These are phyloP conservation scores for Liparis tanakae DNA, from an alignment of 2,797 vertebrate species.

Conservation along the genomic window DNA sequence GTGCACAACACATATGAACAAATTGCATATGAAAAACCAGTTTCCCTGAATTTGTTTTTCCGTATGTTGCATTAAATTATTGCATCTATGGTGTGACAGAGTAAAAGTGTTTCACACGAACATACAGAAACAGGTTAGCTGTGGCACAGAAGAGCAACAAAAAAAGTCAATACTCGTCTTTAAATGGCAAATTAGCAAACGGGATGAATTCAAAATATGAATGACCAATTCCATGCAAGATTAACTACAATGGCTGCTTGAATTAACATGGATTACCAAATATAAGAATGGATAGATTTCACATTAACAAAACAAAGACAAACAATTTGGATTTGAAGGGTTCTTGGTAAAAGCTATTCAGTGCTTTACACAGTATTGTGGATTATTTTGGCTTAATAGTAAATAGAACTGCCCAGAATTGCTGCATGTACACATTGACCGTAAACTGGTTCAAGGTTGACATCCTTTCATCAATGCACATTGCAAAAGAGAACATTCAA, in stretches of 20 bases:
- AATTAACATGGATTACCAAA: not conserved
- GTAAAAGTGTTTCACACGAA: not conserved
- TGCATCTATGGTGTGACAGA: not conserved
- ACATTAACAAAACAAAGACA: slow-evolving; percentile 35
- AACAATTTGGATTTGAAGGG: not conserved
- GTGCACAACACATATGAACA: not conserved
- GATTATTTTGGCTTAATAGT: not conserved
- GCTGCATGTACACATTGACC: not conserved
- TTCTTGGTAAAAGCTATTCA: slow-evolving; percentile 7
- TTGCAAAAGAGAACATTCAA: slow-evolving; percentile 15
- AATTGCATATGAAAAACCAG: not conserved
- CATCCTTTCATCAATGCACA: slow-evolving; percentile 8
- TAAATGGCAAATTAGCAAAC: slow-evolving; percentile 3
- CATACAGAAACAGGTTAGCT: slow-evolving; percentile 10
- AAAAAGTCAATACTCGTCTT: not conserved
- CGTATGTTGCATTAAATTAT: not conserved
- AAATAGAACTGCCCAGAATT: not conserved
- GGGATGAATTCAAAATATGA: not conserved
- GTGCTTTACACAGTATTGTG: slow-evolving; percentile 9
- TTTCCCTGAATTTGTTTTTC: not conserved
- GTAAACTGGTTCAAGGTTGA: not conserved
- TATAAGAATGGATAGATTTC: not conserved
- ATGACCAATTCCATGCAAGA: not conserved
- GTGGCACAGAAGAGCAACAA: slow-evolving; percentile 4
- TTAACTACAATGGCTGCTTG: not conserved